Evolutionary conservation across 2,888 invertebrate genomes (phyloP), one percentile per base, ranked within the genome.

Genomic region (Tipula vernalis): DNA sequence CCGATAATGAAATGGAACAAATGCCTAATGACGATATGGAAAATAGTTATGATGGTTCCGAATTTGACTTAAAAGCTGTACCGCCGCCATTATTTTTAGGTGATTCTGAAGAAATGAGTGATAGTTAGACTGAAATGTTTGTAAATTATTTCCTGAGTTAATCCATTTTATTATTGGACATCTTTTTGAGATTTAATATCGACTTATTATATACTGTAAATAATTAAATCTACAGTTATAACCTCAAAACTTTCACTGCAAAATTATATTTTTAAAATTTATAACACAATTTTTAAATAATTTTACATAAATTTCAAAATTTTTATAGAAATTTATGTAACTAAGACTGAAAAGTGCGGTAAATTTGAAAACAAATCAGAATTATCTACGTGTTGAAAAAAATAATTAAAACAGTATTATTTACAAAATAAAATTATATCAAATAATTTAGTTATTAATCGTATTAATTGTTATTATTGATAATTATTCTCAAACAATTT

Each of bases 61-160:
- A 96, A 88, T 95, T 96, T 90, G 96, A 96, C 89, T 94, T 96
- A 28, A 94, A 95, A 47, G 95, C 94, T 39, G 93, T 96, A 89
- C 96, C 96, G n/a, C 96, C 96, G 87, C 96, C 96, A 87, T 92
- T 95, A 88, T 93, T 96, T 89, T 94, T 94, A 87, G 96, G 96
- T 89, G 95, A 95, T 89, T 96, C 96, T 90, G 95, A 94, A 89
- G 93, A 94, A 88, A 88, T 90, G 28, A 91, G 91, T 88, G 91
- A 91, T 88, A 90, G 90, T 87, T 90, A 89, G 89, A 87, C n/a
- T 13, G 10, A 36, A 36, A 10, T 15, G 84, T 51, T 10, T 41
- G 86, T 83, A 86, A 39, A 83, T 42, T 44, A 87, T 12, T n/a
- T 71, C 12, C 15, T 51, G 15, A 51, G 5, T 15, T 15, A 51